Percentiles rank a stretch among this genome's conserved stretches.
phyloP scores from a whole-genome alignment of 2,113 vertebrate species.

The Toxotes jaculatrix region DNA sequence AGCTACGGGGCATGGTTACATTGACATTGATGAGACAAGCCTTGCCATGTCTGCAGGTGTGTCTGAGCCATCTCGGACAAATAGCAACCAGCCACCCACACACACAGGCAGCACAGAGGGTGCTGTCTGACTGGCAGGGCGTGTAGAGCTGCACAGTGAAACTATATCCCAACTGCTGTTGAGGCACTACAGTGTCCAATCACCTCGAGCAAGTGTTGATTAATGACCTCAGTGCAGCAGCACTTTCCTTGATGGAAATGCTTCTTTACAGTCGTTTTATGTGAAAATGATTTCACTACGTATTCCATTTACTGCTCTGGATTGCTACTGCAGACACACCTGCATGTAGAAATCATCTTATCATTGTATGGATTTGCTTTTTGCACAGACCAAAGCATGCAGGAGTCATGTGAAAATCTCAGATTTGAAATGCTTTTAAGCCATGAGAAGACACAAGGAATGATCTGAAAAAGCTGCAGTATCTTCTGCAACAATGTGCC shows the following conservation, averaged over 20 bases:
- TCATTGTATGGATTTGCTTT: not conserved
- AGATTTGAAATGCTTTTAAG: not conserved
- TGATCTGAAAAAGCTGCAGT: not conserved
- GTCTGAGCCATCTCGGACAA: constrained; percentile 50
- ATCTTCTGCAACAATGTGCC: not conserved
- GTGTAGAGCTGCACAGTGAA: constrained; percentile 34
- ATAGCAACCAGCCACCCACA: constrained; percentile 29
- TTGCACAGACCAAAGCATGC: constrained; percentile 1
- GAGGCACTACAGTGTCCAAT: constrained; percentile 57
- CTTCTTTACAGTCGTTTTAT: constrained; percentile 52
- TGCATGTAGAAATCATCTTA: not conserved
- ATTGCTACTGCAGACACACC: constrained; percentile 24
- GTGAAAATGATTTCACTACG: constrained; percentile 48
- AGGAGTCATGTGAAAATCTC: constrained; percentile 9
- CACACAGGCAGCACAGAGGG: constrained; percentile 11
- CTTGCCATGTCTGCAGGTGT: constrained; percentile 62
- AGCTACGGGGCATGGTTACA: constrained; percentile 52
- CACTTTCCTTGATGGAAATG: constrained; percentile 61
- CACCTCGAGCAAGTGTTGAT: constrained; percentile 66
- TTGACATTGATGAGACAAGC: constrained; percentile 67
- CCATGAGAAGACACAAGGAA: not conserved
- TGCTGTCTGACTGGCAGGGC: constrained; percentile 52
- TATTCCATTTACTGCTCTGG: constrained; percentile 35
- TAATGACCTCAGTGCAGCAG: constrained; percentile 62
- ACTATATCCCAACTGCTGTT: constrained; percentile 53